Evolutionary conservation across 2,888 invertebrate genomes (phyloP).

Genomic region (Nebria salina): DNA sequence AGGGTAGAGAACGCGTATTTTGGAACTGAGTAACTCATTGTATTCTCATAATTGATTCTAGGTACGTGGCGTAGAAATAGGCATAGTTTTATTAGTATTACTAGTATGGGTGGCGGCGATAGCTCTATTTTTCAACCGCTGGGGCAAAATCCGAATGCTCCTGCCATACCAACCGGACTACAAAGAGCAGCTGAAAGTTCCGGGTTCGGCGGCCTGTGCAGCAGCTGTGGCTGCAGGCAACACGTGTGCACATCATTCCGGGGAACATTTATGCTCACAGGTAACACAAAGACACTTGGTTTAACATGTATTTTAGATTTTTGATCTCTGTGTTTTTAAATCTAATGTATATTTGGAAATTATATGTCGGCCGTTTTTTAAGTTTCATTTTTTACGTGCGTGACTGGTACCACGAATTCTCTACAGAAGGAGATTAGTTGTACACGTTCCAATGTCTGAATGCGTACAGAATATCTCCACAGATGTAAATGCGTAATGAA

Average conservation of each 20-base stretch:
- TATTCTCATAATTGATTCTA: slow-evolving; percentile 58
- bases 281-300: slow-evolving; percentile 58
- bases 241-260: slow-evolving; percentile 68
- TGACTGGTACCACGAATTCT: background rate
- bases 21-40: background rate
- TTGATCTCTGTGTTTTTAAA: slow-evolving; percentile 9
- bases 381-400: background rate
- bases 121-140: slow-evolving; percentile 86
- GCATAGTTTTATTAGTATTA: slow-evolving; percentile 84
- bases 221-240: slow-evolving; percentile 66
- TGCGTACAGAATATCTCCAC: no score
- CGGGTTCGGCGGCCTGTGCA: slow-evolving; percentile 76
- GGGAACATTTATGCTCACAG: slow-evolving; percentile 70
- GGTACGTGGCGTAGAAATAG: slow-evolving; percentile 91
- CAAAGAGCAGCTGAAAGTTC: slow-evolving; percentile 87
- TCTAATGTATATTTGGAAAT: slow-evolving; percentile 6
- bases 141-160: slow-evolving; percentile 91
- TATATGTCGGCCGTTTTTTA: slow-evolving; percentile 25
- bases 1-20: background rate
- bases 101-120: slow-evolving; percentile 89
- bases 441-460: no score
- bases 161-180: slow-evolving; percentile 92
- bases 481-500: no score
- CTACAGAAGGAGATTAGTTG: no score
- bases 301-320: background rate